Evolutionary conservation across 2,797 vertebrate genomes (phyloP).

Genomic region (Pogonophryne albipinna): DNA sequence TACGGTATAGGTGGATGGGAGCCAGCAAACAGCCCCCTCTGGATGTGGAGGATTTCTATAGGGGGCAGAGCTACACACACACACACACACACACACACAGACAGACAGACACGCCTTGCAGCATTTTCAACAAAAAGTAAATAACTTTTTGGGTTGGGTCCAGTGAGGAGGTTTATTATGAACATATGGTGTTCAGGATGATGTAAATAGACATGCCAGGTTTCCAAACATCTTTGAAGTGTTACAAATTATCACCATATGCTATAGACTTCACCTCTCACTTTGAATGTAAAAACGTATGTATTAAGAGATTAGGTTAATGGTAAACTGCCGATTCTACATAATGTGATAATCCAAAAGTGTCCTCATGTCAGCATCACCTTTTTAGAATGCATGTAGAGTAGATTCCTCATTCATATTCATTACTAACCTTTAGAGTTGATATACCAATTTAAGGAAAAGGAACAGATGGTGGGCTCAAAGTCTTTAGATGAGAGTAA

Average conservation of each 20-base stretch:
- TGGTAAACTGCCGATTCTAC: not conserved
- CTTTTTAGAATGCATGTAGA: not conserved
- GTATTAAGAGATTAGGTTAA: not conserved
- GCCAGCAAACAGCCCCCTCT: conserved; percentile 2
- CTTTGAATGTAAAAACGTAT: not conserved
- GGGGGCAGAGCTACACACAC: not conserved
- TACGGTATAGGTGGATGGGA: not conserved
- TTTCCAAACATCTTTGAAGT: not conserved
- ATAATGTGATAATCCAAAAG: no score
- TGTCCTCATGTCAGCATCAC: not conserved
- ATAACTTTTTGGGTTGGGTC: conserved; percentile 18
- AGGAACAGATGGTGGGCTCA: not conserved
- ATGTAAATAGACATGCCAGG: conserved; percentile 22
- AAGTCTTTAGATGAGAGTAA: not conserved
- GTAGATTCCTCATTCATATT: not conserved
- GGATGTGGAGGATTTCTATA: conserved; percentile 10
- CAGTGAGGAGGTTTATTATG: conserved; percentile 8
- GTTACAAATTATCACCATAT: not conserved
- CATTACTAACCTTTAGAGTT: not conserved
- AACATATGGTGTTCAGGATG: conserved; percentile 40
- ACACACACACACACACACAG: not conserved
- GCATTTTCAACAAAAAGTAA: conserved; percentile 23
- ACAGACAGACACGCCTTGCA: not conserved
- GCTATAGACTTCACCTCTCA: not conserved
- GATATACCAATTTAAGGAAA: not conserved